A percentile compares a stretch with the other conserved stretches of the same genome.
Conservation (phyloP, 2,888 invertebrate species). For the Cartodere bifasciata region DNA sequence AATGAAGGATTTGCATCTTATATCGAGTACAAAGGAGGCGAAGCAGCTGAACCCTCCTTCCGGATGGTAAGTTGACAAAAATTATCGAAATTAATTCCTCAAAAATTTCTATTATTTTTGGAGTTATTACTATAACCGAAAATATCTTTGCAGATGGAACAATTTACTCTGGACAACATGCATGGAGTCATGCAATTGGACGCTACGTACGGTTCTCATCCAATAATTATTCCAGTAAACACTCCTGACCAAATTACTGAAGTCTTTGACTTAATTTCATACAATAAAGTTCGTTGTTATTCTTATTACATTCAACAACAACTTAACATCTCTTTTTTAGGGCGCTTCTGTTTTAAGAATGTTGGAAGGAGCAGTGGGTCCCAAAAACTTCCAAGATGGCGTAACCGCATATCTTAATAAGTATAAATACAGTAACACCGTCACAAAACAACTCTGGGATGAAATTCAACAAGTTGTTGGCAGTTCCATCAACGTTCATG, state of each 20-base stretch:
- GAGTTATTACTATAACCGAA: not conserved
- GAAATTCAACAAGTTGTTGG: conserved; percentile 47
- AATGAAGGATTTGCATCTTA: conserved; percentile 90
- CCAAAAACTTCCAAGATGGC: conserved; percentile 55
- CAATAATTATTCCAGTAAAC: conserved; percentile 73
- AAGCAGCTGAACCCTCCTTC: conserved; percentile 63
- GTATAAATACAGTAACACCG: conserved; percentile 60
- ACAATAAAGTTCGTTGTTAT: conserved; percentile 68
- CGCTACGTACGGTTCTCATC: conserved; percentile 72
- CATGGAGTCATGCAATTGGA: conserved; percentile 65
- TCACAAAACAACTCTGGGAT: conserved; percentile 63
- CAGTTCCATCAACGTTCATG: conserved; percentile 40
- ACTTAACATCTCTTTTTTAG: conserved; percentile 33
- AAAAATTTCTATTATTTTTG: not conserved
- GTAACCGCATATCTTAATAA: conserved; percentile 62
- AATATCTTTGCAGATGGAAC: conserved; percentile 49
- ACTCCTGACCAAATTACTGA: conserved; percentile 85
- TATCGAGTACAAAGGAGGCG: conserved; percentile 69
- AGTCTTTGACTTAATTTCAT: conserved; percentile 84
- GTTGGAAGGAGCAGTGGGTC: conserved; percentile 70
- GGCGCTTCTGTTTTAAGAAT: conserved; percentile 81
- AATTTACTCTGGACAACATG: conserved; percentile 58
- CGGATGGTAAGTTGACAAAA: conserved; percentile 47
- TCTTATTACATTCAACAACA: not conserved
- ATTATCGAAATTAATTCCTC: not conserved